A percentile compares a stretch with the other conserved stretches of the same genome.
Evolutionary conservation across 2,797 vertebrate species (phyloP).

Genomic region (Helostoma temminkii): DNA sequence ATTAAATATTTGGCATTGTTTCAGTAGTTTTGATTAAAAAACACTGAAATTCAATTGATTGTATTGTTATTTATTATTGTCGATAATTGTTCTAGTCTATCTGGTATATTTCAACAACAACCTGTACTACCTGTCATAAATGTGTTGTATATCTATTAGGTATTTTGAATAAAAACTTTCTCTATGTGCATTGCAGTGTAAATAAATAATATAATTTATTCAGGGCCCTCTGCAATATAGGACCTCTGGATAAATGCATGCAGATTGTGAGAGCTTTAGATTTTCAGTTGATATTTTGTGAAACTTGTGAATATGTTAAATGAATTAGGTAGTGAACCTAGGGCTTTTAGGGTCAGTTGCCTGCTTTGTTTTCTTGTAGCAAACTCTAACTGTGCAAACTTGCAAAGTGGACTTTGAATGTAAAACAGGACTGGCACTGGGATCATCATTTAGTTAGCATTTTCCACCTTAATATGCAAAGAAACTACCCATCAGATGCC

Average conservation of each 20-base stretch:
- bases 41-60: no score
- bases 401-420: slow-evolving; percentile 17
- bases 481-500: neutral
- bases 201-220: no score
- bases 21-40: no score
- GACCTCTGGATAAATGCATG: neutral
- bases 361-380: neutral
- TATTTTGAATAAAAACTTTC: no score
- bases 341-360: neutral
- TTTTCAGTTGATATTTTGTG: neutral
- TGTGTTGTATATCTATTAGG: no score
- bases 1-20: no score
- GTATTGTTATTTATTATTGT: no score
- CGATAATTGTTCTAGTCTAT: no score
- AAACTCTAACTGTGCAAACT: neutral
- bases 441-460: slow-evolving; percentile 34
- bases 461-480: slow-evolving; percentile 4
- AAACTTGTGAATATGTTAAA: neutral
- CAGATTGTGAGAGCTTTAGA: neutral
- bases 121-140: no score
- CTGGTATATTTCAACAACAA: no score
- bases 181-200: no score
- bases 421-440: neutral
- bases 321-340: neutral
- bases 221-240: no score